Evolutionary conservation across 2,888 invertebrate species (phyloP), one percentile per base, ranked within the genome.

Genomic region (Pimpla rufipes): DNA sequence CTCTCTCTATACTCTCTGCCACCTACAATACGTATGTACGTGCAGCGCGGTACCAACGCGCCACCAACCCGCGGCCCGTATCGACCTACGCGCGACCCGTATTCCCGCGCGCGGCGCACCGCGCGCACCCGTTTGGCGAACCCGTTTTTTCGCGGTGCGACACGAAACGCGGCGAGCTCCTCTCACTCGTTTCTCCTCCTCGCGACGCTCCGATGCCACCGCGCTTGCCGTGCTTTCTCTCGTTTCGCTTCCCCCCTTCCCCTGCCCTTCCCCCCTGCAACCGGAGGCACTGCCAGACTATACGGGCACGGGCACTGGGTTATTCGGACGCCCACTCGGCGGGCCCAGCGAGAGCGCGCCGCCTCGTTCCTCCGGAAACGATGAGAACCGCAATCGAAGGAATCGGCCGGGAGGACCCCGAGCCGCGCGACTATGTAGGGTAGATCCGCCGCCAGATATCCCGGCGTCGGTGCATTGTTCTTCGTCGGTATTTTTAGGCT

Each of bases 71-170:
- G 71, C 79, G 66, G 81, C 83, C 84, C 84, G 85, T 86, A 86
- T 85, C 84, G 85, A 83, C 81, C 84, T 84, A 83, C 78, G 76
- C 82, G 80, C 85, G 87, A 87, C 87, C 87, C 85, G 87, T 87
- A 87, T 87, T 85, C 82, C 73, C 82, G 76, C 83, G 67, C 67
- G 59, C 77, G 78, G 42, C 55, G 55, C 67, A 11, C 74, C 50
- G 47, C 21, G 11, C 37, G 47, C 47, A n/a, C n/a, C n/a, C n/a
- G 62, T 62, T 64, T 74, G 21, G 73, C 80, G 74, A 66, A 78
- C 78, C 74, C 81, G 75, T 78, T 86, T 83, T 85, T 79, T 85
- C 70, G 73, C 76, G 67, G 70, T 70, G 18, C 45, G 29, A 50
- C 57, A 52, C 45, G 29, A 50, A 47, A 52, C 47, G 62, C 18